phyloP scores from a whole-genome alignment of 1,140 invertebrate species.

The Macrosteles quadrilineatus region DNA sequence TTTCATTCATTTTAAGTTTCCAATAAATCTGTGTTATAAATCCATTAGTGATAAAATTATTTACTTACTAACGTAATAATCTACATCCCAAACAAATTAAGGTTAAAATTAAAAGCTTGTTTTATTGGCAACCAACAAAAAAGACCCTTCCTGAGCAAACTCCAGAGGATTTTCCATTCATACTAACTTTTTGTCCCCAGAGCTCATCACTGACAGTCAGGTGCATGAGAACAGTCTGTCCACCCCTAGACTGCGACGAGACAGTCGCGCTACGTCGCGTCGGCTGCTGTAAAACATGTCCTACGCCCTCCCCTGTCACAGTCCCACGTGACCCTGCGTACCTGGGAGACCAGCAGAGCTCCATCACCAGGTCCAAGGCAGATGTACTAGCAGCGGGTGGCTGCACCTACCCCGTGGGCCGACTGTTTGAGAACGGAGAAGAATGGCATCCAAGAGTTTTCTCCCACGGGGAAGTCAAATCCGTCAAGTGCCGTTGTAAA shows the following conservation, averaged over 20 bases:
- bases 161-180: no score
- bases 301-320: slow-evolving; percentile 47
- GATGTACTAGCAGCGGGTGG: slow-evolving; percentile 75
- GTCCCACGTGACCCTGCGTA: slow-evolving; percentile 28
- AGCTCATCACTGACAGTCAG: slow-evolving; percentile 67
- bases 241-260: slow-evolving; percentile 68
- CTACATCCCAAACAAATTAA: no score
- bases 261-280: slow-evolving; percentile 70
- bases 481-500: slow-evolving; percentile 85
- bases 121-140: no score
- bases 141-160: no score
- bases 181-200: no score
- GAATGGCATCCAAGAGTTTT: slow-evolving; percentile 84
- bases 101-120: no score
- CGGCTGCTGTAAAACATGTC: slow-evolving; percentile 80
- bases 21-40: no score
- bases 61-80: no score
- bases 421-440: slow-evolving; percentile 74
- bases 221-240: slow-evolving; percentile 73
- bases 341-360: slow-evolving; percentile 35
- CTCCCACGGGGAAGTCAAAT: slow-evolving; percentile 81
- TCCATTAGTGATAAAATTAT: no score
- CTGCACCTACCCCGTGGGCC: slow-evolving; percentile 68
- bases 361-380: slow-evolving; percentile 51
- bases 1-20: no score